Base-by-base conservation (phyloP, 1,140 invertebrate genomes). In the Drosophila pandora region DNA sequence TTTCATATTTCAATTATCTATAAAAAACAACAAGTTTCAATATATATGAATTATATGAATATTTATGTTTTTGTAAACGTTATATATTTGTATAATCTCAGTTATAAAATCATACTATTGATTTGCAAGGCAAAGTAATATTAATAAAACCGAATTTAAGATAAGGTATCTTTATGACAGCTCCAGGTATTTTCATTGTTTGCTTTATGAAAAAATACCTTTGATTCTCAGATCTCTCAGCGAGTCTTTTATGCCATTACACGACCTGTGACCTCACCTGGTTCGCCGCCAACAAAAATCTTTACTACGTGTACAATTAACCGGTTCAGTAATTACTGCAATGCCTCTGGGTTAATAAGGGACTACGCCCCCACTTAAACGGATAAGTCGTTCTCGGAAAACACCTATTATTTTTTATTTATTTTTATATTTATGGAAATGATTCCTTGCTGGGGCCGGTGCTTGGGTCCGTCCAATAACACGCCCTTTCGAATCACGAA, bases 251-350 rank as follows among this genome's bases (percentile, higher is more conserved):
- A 12, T 12, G 3, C 34, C 34, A 12, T 37, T 37, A 37, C 13
- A n/a, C 8, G 13, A 43, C 41, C 41, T 43, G 0, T 43, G 41
- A 43, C 41, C 56, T 13, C 34, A 28, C 6, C 25, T 28, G 25
- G 5, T 28, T 28, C 9, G 32, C 21, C 9, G 50, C 43, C 34
- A 54, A 55, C 17, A 22, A 22, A 23, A 37, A 12, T 17, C 23
- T 22, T 47, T 39, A 43, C 48, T 21, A 8, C 47, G 13, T 57
- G 71, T 72, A 67, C 82, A 87, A 87, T 88, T 87, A 87, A 79
- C 83, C 79, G 75, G 72, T 79, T 57, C 59, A 60, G 63, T 76
- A 87, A 87, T 87, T 87, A 88, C 83, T 56, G 70, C 6, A 73
- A 68, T 62, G 75, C 62, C 83, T 71, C 67, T 61, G 77, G 83